Evolutionary conservation across 2,797 vertebrate genomes (phyloP).

Genomic region (Anguilla marmorata): DNA sequence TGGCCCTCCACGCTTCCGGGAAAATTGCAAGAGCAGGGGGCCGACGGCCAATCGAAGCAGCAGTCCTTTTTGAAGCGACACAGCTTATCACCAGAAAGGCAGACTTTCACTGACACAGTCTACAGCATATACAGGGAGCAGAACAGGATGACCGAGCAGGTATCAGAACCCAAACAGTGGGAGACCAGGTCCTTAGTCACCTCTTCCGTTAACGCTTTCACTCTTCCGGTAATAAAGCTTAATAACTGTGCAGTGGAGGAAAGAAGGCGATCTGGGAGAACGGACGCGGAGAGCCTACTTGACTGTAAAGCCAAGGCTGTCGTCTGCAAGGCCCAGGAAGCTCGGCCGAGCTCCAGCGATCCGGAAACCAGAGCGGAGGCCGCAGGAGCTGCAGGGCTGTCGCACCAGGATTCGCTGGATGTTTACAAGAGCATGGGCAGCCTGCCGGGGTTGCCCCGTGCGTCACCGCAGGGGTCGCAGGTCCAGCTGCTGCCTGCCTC

Average conservation of each 20-base stretch:
- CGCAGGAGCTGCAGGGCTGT: slow-evolving; percentile 29
- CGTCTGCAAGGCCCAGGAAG: slow-evolving; percentile 37
- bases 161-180: slow-evolving; percentile 41
- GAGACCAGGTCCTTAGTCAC: slow-evolving; percentile 68
- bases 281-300: slow-evolving; percentile 34
- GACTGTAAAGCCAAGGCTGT: slow-evolving; percentile 44
- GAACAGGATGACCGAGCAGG: slow-evolving; percentile 41
- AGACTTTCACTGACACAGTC: slow-evolving; percentile 72
- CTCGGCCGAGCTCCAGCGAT: slow-evolving; percentile 42
- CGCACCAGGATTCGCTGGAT: slow-evolving; percentile 47
- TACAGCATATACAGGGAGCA: slow-evolving; percentile 80
- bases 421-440: slow-evolving; percentile 53
- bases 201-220: slow-evolving; percentile 76
- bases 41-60: slow-evolving; percentile 44
- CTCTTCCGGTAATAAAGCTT: slow-evolving; percentile 71
- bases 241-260: slow-evolving; percentile 53
- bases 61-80: slow-evolving; percentile 52
- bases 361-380: slow-evolving; percentile 47
- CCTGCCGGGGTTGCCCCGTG: slow-evolving; percentile 40
- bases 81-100: slow-evolving; percentile 46
- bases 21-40: slow-evolving; percentile 40
- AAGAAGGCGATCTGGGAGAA: slow-evolving; percentile 51
- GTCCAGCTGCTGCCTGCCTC: slow-evolving; percentile 54
- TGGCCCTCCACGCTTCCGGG: slow-evolving; percentile 64
- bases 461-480: slow-evolving; percentile 47